A percentile compares a stretch with the other conserved stretches of the same genome.
These are phyloP conservation scores for Drosophila setosimentum DNA, from an alignment of 2,888 invertebrate species.

Conservation along the genomic window DNA sequence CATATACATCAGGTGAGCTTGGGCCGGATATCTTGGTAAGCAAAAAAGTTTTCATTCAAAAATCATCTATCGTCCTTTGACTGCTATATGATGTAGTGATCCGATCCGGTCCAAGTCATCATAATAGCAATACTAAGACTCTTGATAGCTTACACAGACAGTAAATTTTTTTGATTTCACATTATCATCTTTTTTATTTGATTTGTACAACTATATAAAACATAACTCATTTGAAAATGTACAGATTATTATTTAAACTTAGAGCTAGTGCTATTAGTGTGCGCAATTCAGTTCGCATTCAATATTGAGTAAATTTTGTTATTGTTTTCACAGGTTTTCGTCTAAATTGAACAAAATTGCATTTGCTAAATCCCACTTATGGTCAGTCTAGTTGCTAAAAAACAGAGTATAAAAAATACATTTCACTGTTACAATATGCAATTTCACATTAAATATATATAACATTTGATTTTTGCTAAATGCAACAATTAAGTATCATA, in stretches of 20 bases:
- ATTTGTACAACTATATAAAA: conserved; percentile 69
- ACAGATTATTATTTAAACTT: conserved; percentile 61
- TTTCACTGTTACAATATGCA: conserved; percentile 28
- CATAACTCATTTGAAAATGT: conserved; percentile 60
- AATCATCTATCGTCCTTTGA: neutral
- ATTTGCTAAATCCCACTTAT: conserved; percentile 42
- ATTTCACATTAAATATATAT: conserved; percentile 36
- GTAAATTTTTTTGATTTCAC: conserved; percentile 11
- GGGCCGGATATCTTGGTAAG: neutral
- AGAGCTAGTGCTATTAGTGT: conserved; percentile 63
- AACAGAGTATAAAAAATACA: conserved; percentile 54
- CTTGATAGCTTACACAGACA: neutral
- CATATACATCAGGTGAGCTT: neutral
- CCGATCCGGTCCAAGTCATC: neutral
- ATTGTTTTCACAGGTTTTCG: conserved; percentile 30
- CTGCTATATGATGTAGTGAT: neutral
- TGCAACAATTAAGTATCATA: conserved; percentile 72
- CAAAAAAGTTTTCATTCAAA: neutral
- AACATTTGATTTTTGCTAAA: conserved; percentile 59
- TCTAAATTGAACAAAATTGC: conserved; percentile 35
- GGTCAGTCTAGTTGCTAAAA: conserved; percentile 70
- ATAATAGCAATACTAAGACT: neutral
- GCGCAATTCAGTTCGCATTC: conserved; percentile 45
- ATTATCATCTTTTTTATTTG: conserved; percentile 59
- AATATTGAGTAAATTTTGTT: conserved; percentile 56